phyloP scores from a whole-genome alignment of 2,888 invertebrate species.

The Agrypnus murinus region DNA sequence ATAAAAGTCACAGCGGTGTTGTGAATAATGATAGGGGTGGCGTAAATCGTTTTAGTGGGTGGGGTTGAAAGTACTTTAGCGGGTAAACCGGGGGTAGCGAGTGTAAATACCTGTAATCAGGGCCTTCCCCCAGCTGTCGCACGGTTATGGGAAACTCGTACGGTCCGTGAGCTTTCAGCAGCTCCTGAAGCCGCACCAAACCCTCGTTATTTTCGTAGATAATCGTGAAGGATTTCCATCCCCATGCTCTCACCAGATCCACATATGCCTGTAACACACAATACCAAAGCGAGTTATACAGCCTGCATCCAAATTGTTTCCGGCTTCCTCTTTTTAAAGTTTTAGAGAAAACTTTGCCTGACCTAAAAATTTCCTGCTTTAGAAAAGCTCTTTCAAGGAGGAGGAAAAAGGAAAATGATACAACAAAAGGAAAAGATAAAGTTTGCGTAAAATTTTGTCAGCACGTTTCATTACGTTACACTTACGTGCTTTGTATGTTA shows the following conservation, averaged over 20 bases:
- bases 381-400: conserved; percentile 23
- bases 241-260: conserved; percentile 91
- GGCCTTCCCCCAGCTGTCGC: conserved; percentile 87
- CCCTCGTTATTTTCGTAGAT: conserved; percentile 98
- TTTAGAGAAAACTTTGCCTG: conserved; percentile 28
- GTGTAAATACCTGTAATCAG: conserved; percentile 83
- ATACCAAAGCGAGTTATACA: conserved; percentile 35
- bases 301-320: conserved; percentile 30
- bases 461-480: conserved; percentile 24
- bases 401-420: background rate
- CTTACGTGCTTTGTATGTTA: conserved; percentile 24
- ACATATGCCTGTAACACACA: conserved; percentile 84
- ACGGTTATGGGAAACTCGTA: conserved; percentile 90
- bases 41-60: conserved; percentile 29
- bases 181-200: conserved; percentile 88
- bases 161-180: conserved; percentile 90
- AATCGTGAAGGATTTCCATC: conserved; percentile 97
- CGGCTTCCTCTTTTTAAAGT: conserved; percentile 27
- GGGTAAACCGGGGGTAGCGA: conserved; percentile 25
- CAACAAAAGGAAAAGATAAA: conserved; percentile 14
- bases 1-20: conserved; percentile 43
- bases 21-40: conserved; percentile 45
- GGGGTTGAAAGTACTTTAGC: conserved; percentile 18
- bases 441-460: conserved; percentile 27
- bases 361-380: conserved; percentile 28